Evolutionary conservation across 1,140 invertebrate genomes (phyloP).

Genomic region (Temnothorax longispinosus): DNA sequence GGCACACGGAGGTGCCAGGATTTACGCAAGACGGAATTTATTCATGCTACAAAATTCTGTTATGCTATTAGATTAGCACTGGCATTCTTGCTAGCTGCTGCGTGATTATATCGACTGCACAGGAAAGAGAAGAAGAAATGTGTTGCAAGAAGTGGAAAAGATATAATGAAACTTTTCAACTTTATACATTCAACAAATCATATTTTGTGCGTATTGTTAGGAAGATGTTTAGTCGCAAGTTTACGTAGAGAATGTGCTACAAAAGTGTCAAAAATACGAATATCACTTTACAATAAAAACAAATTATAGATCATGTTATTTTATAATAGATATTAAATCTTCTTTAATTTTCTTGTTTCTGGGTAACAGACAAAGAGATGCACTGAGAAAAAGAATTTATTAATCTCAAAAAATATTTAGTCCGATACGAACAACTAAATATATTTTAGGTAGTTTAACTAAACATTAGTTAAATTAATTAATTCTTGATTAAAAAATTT

Average conservation of each 20-base stretch:
- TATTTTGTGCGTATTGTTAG: not conserved
- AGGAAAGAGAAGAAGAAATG: not conserved
- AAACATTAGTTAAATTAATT: too few species aligned
- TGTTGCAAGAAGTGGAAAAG: not conserved
- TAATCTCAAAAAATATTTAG: too few species aligned
- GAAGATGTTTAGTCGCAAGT: not conserved
- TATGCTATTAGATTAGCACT: slow-evolving; percentile 15
- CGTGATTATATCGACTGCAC: not conserved
- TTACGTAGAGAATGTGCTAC: not conserved
- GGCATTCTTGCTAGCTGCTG: slow-evolving; percentile 9
- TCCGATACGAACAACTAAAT: too few species aligned
- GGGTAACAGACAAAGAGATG: not conserved
- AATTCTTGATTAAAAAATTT: too few species aligned
- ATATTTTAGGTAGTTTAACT: too few species aligned
- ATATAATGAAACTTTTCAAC: not conserved
- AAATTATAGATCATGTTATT: not conserved
- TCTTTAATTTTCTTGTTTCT: not conserved
- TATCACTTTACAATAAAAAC: not conserved
- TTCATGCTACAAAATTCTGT: slow-evolving; percentile 63
- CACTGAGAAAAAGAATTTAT: too few species aligned
- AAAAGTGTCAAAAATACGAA: not conserved
- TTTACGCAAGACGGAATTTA: slow-evolving; percentile 67
- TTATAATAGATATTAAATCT: not conserved
- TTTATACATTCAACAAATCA: not conserved
- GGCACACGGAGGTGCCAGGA: slow-evolving; percentile 61